These are phyloP conservation scores for Drosophila lutescens DNA, from an alignment of 2,888 invertebrate species.

Conservation along the genomic window DNA sequence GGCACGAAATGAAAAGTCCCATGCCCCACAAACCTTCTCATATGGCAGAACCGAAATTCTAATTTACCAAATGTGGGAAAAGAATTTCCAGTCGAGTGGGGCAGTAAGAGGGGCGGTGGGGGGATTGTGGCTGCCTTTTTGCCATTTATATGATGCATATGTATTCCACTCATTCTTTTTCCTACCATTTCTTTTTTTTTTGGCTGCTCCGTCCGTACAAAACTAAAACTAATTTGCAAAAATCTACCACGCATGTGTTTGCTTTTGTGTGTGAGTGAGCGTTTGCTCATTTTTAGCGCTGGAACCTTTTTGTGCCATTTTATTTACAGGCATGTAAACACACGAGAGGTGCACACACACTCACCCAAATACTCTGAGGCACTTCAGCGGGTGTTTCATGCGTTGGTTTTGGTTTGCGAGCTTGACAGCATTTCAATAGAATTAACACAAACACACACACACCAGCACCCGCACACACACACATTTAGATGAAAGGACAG, in stretches of 20 bases:
- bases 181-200: constrained; percentile 11
- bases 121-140: constrained; percentile 37
- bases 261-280: constrained; percentile 37
- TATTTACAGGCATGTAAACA: constrained; percentile 65
- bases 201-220: constrained; percentile 33
- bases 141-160: constrained; percentile 51
- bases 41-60: constrained; percentile 51
- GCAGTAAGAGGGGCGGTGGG: not conserved
- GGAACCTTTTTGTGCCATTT: constrained; percentile 49
- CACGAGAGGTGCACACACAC: constrained; percentile 44
- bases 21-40: constrained; percentile 4
- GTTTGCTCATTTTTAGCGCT: constrained; percentile 49
- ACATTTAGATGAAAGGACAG: constrained; percentile 40
- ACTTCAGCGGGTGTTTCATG: constrained; percentile 70
- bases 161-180: constrained; percentile 27
- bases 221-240: constrained; percentile 75
- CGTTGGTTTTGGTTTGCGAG: constrained; percentile 74
- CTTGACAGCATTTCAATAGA: constrained; percentile 81
- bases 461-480: constrained; percentile 9
- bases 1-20: constrained; percentile 24
- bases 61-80: constrained; percentile 73
- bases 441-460: constrained; percentile 65
- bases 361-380: constrained; percentile 40
- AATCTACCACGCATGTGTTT: constrained; percentile 66
- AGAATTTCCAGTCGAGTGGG: constrained; percentile 63